Percentiles rank a stretch among this genome's conserved stretches.
phyloP scores from a whole-genome alignment of 2,113 vertebrate species.

The Elaphurus davidianus region DNA sequence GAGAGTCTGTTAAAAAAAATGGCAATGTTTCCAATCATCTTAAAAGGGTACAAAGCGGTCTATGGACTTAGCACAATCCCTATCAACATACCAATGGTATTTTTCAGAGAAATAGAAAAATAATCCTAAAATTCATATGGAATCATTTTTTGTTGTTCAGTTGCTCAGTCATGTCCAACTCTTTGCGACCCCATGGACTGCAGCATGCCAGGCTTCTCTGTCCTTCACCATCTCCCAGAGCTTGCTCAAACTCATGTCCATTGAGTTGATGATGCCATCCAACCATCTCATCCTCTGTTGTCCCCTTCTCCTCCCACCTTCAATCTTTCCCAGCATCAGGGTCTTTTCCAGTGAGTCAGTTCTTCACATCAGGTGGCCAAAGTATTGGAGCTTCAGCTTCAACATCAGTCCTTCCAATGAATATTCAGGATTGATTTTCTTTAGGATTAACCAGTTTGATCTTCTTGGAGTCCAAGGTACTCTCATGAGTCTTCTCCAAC shows the following conservation, averaged over 20 bases:
- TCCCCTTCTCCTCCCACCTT: not conserved
- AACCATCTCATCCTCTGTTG: not conserved
- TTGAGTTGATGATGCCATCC: not conserved
- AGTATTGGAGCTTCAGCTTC: not conserved
- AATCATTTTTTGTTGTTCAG: not conserved
- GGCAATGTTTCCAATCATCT: not conserved
- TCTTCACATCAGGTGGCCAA: not conserved
- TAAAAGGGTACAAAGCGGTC: not conserved
- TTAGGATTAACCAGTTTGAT: not conserved
- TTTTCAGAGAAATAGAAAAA: not conserved
- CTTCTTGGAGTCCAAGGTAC: not conserved
- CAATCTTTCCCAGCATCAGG: not conserved
- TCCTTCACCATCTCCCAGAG: not conserved
- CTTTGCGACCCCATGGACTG: rapidly evolving
- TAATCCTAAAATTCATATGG: not conserved
- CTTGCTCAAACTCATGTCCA: not conserved
- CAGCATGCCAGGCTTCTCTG: not conserved
- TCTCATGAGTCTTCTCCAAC: not conserved
- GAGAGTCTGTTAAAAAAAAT: not conserved
- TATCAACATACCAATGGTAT: not conserved
- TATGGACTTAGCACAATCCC: not conserved
- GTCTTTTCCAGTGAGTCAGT: not conserved
- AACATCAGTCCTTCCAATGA: not conserved
- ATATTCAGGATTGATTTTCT: not conserved
- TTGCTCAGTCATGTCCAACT: not conserved